These are phyloP conservation scores for Antheraea yamamai DNA, from an alignment of 2,888 invertebrate species.

Conservation along the genomic window DNA sequence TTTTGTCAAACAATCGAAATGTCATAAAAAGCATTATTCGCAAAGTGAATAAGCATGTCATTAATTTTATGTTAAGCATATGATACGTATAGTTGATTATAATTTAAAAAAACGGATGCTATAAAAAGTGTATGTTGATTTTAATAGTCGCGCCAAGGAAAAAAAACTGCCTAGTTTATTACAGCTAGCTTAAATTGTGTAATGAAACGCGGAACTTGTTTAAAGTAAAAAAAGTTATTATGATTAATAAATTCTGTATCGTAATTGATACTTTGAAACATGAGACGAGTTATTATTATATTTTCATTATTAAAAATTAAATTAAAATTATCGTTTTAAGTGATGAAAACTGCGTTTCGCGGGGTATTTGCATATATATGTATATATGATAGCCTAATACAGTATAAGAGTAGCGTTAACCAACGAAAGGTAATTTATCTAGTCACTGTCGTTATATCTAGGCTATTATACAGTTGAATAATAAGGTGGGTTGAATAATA, in stretches of 20 bases:
- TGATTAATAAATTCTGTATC: neutral
- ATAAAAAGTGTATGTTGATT: conserved; percentile 7
- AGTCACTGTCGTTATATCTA: neutral
- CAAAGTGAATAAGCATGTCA: neutral
- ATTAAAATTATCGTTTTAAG: neutral
- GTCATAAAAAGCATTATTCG: neutral
- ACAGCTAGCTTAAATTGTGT: neutral
- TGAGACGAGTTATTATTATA: neutral
- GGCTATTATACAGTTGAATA: too few relatives aligned
- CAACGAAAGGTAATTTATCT: neutral
- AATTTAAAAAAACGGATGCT: neutral
- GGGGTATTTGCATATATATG: neutral
- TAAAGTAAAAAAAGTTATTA: neutral
- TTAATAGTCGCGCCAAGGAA: neutral
- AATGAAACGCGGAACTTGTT: conserved; percentile 1
- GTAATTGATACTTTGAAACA: neutral
- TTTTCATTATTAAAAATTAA: neutral
- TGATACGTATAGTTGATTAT: neutral
- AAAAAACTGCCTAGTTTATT: conserved; percentile 11
- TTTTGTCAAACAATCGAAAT: neutral
- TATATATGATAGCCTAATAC: too few relatives aligned
- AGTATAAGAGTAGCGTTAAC: neutral
- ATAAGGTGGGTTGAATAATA: too few relatives aligned
- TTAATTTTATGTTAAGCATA: neutral
- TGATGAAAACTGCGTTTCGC: neutral